phyloP scores from a whole-genome alignment of 2,797 vertebrate species.

The Falco novaeseelandiae region DNA sequence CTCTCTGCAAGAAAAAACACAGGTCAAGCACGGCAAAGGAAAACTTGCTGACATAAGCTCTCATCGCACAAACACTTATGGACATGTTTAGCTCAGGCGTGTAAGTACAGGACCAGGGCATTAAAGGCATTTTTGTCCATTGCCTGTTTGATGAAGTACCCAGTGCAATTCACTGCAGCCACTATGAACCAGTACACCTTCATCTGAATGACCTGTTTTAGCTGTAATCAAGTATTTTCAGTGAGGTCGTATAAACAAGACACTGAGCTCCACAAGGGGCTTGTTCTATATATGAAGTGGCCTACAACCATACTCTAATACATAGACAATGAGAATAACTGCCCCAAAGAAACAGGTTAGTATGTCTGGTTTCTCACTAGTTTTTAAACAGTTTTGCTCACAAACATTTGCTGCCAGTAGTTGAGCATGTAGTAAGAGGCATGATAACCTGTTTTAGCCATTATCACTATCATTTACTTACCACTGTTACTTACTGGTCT shows the following conservation, averaged over 20 bases:
- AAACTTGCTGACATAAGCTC: neutral
- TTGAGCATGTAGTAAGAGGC: neutral
- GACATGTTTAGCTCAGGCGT: neutral
- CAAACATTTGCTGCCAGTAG: neutral
- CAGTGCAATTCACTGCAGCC: neutral
- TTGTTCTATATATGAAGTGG: neutral
- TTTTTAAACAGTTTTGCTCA: neutral
- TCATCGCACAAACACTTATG: neutral
- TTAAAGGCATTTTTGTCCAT: constrained; percentile 10
- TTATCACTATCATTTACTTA: neutral
- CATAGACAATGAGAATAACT: neutral
- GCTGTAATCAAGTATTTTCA: neutral
- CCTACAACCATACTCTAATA: neutral
- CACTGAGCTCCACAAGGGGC: neutral
- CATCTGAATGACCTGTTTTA: neutral
- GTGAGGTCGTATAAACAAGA: neutral
- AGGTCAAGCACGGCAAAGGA: neutral
- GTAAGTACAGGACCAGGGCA: neutral
- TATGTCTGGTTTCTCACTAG: neutral
- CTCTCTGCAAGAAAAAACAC: neutral
- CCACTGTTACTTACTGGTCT: neutral
- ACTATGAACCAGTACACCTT: neutral
- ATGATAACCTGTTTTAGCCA: neutral
- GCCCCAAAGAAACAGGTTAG: neutral
- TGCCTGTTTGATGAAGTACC: neutral